Evolutionary conservation across 2,113 vertebrate species (phyloP).

Genomic region (Mormyrus iriodes): DNA sequence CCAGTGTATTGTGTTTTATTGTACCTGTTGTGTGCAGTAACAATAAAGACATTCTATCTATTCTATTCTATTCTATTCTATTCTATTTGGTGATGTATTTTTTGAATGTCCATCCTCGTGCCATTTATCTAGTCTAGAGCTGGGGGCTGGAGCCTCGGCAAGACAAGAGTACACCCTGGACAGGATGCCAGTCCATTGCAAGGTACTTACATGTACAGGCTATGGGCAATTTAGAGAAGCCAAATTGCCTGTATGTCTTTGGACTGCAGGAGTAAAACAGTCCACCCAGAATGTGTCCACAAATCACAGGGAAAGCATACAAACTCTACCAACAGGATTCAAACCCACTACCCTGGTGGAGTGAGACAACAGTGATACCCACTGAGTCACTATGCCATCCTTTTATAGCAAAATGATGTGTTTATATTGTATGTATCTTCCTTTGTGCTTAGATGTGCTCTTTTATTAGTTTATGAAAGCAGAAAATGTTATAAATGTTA

Average conservation of each 20-base stretch:
- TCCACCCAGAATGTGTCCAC: neutral
- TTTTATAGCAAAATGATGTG: neutral
- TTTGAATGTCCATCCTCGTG: neutral
- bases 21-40: neutral
- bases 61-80: neutral
- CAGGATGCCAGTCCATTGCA: neutral
- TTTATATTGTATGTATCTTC: neutral
- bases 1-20: neutral
- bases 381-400: neutral
- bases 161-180: neutral
- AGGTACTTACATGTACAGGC: neutral
- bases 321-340: neutral
- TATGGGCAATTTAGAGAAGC: neutral
- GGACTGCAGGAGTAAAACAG: neutral
- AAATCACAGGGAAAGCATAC: neutral
- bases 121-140: neutral
- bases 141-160: neutral
- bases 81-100: neutral
- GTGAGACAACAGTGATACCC: neutral
- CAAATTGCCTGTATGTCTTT: neutral
- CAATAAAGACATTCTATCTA: neutral
- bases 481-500: neutral
- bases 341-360: neutral
- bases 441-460: neutral
- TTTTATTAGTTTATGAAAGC: neutral